These are phyloP conservation scores for Gorsachius magnificus DNA, from an alignment of 2,797 vertebrate genomes.

Conservation along the genomic window DNA sequence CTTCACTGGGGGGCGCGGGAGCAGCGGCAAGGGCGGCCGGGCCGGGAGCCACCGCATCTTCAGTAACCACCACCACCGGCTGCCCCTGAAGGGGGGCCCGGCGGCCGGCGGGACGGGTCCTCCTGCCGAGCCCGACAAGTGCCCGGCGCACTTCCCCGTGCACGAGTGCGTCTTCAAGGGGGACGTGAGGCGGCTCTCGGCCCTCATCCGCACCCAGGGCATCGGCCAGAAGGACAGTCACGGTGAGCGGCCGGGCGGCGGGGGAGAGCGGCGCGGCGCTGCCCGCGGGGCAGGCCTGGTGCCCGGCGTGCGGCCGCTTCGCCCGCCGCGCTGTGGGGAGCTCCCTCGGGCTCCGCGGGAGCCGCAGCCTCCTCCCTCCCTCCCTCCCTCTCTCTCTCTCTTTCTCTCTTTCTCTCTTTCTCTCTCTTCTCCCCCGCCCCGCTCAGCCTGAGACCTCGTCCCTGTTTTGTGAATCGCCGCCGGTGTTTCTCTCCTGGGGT, in stretches of 20 bases:
- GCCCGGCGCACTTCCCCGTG: conserved; percentile 85
- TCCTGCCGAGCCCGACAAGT: conserved; percentile 39
- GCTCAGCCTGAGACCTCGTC: background rate
- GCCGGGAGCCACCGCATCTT: conserved; percentile 80
- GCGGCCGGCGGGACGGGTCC: conserved; percentile 20
- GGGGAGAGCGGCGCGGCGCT: background rate
- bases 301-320: background rate
- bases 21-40: conserved; percentile 77
- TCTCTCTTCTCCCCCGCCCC: too few species aligned
- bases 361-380: background rate
- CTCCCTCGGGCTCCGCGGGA: background rate
- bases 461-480: background rate
- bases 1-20: conserved; percentile 79
- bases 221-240: conserved; percentile 96
- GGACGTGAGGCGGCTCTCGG: conserved; percentile 92
- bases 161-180: conserved; percentile 96
- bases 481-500: background rate
- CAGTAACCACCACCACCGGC: conserved; percentile 80
- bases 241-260: conserved; percentile 79
- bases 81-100: conserved; percentile 53
- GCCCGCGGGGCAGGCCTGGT: background rate
- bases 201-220: conserved; percentile 94
- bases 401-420: too few species aligned
- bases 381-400: too few species aligned
- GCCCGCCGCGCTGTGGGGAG: background rate